Conservation (phyloP, 2,113 vertebrate species). For the Laterallus jamaicensis region DNA sequence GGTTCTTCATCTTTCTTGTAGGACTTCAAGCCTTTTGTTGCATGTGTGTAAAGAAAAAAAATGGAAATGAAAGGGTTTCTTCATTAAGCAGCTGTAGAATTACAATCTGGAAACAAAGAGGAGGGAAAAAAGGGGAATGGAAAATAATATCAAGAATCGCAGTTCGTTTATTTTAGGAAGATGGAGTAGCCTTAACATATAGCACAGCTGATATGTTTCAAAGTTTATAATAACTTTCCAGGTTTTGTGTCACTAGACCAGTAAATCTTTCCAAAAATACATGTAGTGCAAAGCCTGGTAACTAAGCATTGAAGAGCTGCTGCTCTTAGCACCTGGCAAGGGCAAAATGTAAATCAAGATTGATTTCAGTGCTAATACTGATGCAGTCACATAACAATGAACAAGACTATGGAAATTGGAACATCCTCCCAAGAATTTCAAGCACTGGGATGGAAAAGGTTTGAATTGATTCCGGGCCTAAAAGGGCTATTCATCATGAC, state of each 20-base stretch:
- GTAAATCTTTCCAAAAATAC: background rate
- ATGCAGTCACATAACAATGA: background rate
- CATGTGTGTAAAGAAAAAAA: background rate
- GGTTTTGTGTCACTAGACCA: background rate
- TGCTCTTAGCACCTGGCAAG: background rate
- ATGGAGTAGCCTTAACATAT: background rate
- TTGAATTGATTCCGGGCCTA: conserved; percentile 17
- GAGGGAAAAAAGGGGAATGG: background rate
- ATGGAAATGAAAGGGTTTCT: background rate
- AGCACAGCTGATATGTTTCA: background rate
- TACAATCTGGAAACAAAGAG: background rate
- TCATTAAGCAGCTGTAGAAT: background rate
- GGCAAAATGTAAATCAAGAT: conserved; percentile 44
- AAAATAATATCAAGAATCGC: background rate
- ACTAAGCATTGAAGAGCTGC: background rate
- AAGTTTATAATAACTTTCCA: background rate
- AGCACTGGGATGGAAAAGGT: background rate
- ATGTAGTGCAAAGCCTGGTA: background rate
- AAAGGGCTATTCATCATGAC: conserved; percentile 10
- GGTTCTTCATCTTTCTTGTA: background rate
- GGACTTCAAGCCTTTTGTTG: background rate
- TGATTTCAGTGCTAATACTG: conserved; percentile 22
- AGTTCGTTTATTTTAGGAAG: background rate
- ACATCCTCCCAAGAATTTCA: conserved; percentile 27
- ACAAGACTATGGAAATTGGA: background rate